Evolutionary conservation across 2,797 vertebrate species (phyloP).

Genomic region (Enteromius treurensis): DNA sequence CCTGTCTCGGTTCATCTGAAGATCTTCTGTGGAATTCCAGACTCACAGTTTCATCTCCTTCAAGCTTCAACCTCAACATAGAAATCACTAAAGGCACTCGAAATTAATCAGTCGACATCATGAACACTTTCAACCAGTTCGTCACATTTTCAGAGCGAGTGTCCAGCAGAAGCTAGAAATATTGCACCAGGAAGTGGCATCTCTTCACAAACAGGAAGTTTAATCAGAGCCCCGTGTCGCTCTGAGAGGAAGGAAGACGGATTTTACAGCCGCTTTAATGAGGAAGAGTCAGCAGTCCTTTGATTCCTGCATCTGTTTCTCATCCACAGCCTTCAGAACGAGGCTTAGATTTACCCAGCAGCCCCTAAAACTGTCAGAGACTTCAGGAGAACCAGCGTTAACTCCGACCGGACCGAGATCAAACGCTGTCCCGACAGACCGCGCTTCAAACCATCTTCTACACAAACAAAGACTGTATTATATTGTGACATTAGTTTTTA

Average conservation of each 20-base stretch:
- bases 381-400: background rate
- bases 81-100: slow-evolving; percentile 72
- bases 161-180: background rate
- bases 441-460: background rate
- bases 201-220: slow-evolving; percentile 28
- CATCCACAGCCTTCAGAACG: background rate
- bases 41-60: slow-evolving; percentile 67
- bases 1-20: slow-evolving; percentile 39
- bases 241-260: background rate
- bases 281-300: background rate
- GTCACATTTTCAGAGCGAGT: background rate
- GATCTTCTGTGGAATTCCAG: slow-evolving; percentile 75
- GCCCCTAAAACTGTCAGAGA: background rate
- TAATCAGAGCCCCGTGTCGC: slow-evolving; percentile 5
- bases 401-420: background rate
- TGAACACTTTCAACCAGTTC: slow-evolving; percentile 46
- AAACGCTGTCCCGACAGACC: background rate
- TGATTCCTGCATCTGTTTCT: background rate
- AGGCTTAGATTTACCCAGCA: background rate
- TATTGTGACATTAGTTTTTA: background rate
- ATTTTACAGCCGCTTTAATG: slow-evolving; percentile 15
- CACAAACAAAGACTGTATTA: background rate
- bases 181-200: slow-evolving; percentile 1
- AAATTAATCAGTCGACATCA: slow-evolving; percentile 52
- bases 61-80: slow-evolving; percentile 44